These are phyloP conservation scores for Microtus richardsoni DNA, from an alignment of 2,113 vertebrate species.

Conservation along the genomic window DNA sequence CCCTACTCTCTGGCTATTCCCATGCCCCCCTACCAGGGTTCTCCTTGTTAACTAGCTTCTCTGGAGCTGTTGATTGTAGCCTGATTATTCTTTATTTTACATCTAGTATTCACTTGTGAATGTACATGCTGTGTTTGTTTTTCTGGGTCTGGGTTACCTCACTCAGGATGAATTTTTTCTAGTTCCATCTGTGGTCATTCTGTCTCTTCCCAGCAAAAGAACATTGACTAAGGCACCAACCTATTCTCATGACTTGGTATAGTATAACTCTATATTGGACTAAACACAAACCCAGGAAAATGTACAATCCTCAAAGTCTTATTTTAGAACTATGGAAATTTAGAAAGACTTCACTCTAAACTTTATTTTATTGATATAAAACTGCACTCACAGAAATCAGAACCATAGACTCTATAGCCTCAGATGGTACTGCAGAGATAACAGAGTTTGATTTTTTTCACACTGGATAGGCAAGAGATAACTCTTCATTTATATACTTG, in stretches of 20 bases:
- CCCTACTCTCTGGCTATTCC: too few species aligned
- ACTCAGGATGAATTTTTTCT: too few species aligned
- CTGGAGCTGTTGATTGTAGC: too few species aligned
- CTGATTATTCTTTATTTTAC: too few species aligned
- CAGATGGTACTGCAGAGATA: not conserved
- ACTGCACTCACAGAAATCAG: not conserved
- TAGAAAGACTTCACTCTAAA: not conserved
- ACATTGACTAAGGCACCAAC: not conserved
- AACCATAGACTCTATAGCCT: not conserved
- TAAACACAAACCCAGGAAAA: not conserved
- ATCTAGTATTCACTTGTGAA: too few species aligned
- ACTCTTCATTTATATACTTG: not conserved
- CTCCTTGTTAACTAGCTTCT: too few species aligned
- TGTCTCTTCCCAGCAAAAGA: not conserved
- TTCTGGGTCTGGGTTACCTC: too few species aligned
- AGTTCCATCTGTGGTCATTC: too few species aligned
- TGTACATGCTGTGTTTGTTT: too few species aligned
- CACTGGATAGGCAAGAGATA: not conserved
- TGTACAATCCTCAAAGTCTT: not conserved
- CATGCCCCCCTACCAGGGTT: too few species aligned
- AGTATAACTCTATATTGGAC: not conserved
- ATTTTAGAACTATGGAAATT: not conserved
- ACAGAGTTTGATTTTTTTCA: slow-evolving; percentile 20
- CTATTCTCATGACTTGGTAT: not conserved
- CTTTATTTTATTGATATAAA: not conserved